Percentiles rank a stretch among this genome's conserved stretches.
Conservation (phyloP, 2,797 vertebrate genomes). For the Xerus rutilus region DNA sequence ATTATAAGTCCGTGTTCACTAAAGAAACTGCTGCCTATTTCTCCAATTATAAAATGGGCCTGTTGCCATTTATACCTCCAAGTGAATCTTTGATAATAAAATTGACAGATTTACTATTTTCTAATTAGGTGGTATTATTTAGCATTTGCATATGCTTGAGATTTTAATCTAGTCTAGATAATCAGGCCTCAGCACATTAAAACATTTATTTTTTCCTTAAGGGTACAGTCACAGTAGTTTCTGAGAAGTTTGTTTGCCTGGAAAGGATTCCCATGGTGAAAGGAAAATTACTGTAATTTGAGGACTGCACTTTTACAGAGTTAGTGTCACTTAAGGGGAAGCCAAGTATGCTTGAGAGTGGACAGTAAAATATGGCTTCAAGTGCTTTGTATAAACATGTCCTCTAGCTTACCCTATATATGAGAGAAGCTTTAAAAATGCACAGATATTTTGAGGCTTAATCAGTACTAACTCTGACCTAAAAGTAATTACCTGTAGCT, state of each 20-base stretch:
- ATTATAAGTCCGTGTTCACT: neutral
- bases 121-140: constrained; percentile 38
- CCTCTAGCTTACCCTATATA: neutral
- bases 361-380: too few relatives aligned
- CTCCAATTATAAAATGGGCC: neutral
- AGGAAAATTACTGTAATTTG: neutral
- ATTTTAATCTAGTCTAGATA: constrained; percentile 41
- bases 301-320: neutral
- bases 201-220: neutral
- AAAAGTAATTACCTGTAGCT: neutral
- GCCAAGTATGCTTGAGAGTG: neutral
- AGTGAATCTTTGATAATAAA: constrained; percentile 26
- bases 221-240: neutral
- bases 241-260: neutral
- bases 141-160: neutral
- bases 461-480: neutral
- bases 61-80: neutral
- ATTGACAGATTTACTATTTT: constrained; percentile 38
- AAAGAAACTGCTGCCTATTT: neutral
- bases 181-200: neutral
- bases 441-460: neutral
- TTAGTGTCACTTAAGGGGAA: neutral
- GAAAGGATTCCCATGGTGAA: neutral
- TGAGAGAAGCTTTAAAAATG: neutral
- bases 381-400: neutral